phyloP scores from a whole-genome alignment of 2,888 invertebrate genomes.

The Tipula confusa region DNA sequence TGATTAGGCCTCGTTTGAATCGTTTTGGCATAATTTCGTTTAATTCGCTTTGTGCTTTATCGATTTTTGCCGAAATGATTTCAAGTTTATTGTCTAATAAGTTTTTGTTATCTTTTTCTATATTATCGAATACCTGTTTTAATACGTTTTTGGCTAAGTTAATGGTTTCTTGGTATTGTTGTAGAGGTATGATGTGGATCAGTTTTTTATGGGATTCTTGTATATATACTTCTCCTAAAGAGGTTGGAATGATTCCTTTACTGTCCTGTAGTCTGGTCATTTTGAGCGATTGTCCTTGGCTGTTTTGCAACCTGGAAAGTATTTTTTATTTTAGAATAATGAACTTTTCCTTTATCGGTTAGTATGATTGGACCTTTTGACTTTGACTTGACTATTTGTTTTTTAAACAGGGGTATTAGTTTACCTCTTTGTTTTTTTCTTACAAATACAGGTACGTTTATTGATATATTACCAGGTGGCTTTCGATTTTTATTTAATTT shows the following conservation, averaged over 20 bases:
- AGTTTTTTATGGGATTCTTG: neutral
- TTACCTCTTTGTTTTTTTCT: too few species aligned
- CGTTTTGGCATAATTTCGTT: neutral
- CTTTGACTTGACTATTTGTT: too few species aligned
- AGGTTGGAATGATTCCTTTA: neutral
- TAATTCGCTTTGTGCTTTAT: neutral
- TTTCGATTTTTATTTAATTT: too few species aligned
- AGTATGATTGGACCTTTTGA: too few species aligned
- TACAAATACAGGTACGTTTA: too few species aligned
- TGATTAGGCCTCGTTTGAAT: neutral
- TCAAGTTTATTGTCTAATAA: neutral
- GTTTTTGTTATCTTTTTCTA: neutral
- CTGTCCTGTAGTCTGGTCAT: neutral
- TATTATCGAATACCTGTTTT: neutral
- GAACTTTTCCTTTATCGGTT: neutral
- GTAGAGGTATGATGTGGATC: neutral
- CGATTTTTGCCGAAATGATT: neutral
- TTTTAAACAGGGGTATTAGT: too few species aligned
- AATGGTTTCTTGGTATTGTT: neutral
- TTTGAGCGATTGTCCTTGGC: neutral
- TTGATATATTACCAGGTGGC: too few species aligned
- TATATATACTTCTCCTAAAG: neutral
- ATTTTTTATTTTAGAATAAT: neutral
- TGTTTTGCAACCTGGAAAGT: neutral
- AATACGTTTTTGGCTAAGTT: neutral